Conservation (phyloP, 92 coral and sea anemone species). For the Bergia sp. region DNA sequence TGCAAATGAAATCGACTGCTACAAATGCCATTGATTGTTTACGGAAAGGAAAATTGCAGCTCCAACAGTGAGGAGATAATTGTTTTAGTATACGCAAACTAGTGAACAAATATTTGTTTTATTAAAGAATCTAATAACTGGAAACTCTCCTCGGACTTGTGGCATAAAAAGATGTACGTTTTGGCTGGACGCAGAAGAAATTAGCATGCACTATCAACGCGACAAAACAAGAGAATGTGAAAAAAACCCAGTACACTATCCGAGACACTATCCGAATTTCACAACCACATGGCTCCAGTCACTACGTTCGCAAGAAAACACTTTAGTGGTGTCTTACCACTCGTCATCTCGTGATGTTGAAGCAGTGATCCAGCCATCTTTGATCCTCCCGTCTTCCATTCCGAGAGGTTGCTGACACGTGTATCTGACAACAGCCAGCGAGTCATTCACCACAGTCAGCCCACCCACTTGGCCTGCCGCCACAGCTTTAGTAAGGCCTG, state of each 20-base stretch:
- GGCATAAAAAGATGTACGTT: background rate
- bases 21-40: too few species aligned
- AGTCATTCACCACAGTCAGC: conserved; percentile 33
- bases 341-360: conserved; percentile 19
- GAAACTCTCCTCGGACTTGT: background rate
- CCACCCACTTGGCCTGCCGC: conserved; percentile 50
- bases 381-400: conserved; percentile 60
- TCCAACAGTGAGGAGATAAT: background rate
- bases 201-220: too few species aligned
- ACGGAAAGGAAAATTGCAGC: too few species aligned
- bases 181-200: too few species aligned
- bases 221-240: too few species aligned
- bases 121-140: background rate
- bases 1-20: too few species aligned
- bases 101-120: too few species aligned
- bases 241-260: background rate
- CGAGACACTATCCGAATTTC: background rate
- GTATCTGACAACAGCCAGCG: conserved; percentile 43
- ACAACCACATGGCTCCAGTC: background rate
- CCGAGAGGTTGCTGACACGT: conserved; percentile 60
- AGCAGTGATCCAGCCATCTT: conserved; percentile 47
- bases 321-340: background rate
- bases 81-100: background rate
- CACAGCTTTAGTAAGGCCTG: conserved; percentile 17
- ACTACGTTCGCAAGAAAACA: background rate